These are phyloP conservation scores for Listronotus bonariensis DNA, from an alignment of 1,140 invertebrate species.

Conservation along the genomic window DNA sequence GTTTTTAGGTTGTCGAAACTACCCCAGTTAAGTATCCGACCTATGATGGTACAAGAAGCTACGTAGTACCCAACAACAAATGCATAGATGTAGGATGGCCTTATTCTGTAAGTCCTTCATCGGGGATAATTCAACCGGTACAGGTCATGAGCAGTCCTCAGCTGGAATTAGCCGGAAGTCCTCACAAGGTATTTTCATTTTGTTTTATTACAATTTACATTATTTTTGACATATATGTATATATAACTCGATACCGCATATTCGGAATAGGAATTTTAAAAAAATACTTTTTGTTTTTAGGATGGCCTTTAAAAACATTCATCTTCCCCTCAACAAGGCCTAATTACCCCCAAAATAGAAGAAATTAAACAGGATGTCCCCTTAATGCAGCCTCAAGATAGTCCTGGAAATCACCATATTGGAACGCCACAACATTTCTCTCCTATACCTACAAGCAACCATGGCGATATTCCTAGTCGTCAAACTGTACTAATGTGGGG, in stretches of 20 bases:
- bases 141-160: constrained; percentile 57
- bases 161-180: constrained; percentile 49
- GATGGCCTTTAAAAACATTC: constrained; percentile 56
- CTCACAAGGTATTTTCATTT: constrained; percentile 55
- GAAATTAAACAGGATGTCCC: constrained; percentile 63
- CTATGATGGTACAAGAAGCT: constrained; percentile 60
- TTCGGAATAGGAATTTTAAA: no score
- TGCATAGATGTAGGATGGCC: constrained; percentile 56
- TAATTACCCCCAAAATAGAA: constrained; percentile 68
- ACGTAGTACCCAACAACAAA: constrained; percentile 59
- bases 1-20: constrained; percentile 55
- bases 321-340: constrained; percentile 61
- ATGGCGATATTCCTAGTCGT: constrained; percentile 62
- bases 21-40: constrained; percentile 55
- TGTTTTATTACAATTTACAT: constrained; percentile 29
- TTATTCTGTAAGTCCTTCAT: constrained; percentile 58
- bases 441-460: constrained; percentile 46
- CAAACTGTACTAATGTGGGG: constrained; percentile 91
- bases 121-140: constrained; percentile 58
- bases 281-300: constrained; percentile 7
- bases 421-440: constrained; percentile 59
- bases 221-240: background rate
- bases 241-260: no score
- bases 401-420: constrained; percentile 56
- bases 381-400: constrained; percentile 54